phyloP scores from a whole-genome alignment of 2,888 invertebrate species.

The Oligia latruncula region DNA sequence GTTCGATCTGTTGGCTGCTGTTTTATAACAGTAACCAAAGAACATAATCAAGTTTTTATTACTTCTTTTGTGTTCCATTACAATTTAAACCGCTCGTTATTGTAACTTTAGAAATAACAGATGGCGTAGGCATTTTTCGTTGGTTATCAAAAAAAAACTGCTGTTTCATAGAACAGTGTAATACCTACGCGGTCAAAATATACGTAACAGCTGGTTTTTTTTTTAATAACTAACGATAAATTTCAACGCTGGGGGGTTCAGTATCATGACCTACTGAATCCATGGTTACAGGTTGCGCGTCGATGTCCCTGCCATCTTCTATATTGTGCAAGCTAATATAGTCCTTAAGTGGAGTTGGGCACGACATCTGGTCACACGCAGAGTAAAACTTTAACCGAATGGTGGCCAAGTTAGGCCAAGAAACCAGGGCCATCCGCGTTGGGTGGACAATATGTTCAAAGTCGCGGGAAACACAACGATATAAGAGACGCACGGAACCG shows the following conservation, averaged over 20 bases:
- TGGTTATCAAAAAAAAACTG: no score
- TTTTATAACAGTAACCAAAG: conserved; percentile 28
- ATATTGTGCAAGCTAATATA: background rate
- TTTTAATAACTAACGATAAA: no score
- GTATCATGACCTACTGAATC: no score
- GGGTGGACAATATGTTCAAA: background rate
- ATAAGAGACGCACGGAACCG: background rate
- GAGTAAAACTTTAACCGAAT: background rate
- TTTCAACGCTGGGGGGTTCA: no score
- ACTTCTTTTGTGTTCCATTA: conserved; percentile 30
- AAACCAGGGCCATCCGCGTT: background rate
- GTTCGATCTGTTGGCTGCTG: background rate
- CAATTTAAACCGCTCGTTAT: conserved; percentile 7
- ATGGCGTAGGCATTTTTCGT: no score
- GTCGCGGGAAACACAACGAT: background rate
- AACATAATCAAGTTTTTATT: conserved; percentile 23
- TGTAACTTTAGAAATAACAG: conserved; percentile 17
- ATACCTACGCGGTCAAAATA: no score
- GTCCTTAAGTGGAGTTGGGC: background rate
- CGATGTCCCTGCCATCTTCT: background rate
- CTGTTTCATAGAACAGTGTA: no score
- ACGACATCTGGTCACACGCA: background rate
- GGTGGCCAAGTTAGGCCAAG: background rate
- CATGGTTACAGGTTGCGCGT: no score
- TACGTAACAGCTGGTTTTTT: no score